Conservation (phyloP, 2,797 vertebrate species). For the Liasis olivaceus region DNA sequence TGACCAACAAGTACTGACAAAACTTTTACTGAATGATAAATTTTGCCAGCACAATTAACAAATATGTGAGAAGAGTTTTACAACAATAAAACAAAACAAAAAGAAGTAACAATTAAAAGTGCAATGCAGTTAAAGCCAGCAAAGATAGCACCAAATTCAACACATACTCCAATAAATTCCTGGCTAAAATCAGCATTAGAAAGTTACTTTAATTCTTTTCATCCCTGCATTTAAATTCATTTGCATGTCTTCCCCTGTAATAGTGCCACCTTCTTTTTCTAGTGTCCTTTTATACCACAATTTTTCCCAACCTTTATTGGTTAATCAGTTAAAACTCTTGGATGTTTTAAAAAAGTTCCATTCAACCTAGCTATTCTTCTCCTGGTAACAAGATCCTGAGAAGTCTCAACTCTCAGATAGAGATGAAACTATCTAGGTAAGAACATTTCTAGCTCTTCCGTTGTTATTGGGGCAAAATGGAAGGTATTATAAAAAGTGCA, state of each 20-base stretch:
- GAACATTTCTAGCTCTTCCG: not conserved
- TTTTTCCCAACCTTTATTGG: not conserved
- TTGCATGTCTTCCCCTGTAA: not conserved
- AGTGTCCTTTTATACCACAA: not conserved
- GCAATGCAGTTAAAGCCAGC: not conserved
- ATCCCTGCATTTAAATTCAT: not conserved
- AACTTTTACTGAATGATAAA: too few relatives aligned
- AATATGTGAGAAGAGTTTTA: not conserved
- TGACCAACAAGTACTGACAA: not conserved
- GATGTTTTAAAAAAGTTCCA: not conserved
- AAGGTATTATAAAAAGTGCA: not conserved
- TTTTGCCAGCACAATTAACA: not conserved
- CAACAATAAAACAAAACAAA: not conserved
- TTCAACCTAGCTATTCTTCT: too few relatives aligned
- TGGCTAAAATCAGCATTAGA: not conserved
- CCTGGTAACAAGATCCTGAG: not conserved
- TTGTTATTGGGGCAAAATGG: not conserved
- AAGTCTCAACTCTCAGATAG: not conserved
- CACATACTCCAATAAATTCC: not conserved
- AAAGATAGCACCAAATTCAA: not conserved
- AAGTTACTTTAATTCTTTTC: not conserved
- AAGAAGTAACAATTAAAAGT: not conserved
- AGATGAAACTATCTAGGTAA: not conserved
- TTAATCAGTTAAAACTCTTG: not conserved
- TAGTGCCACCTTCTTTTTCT: not conserved